A percentile compares a stretch with the other conserved stretches of the same genome.
phyloP scores from a whole-genome alignment of 2,797 vertebrate species.

The Chiroxiphia lanceolata region DNA sequence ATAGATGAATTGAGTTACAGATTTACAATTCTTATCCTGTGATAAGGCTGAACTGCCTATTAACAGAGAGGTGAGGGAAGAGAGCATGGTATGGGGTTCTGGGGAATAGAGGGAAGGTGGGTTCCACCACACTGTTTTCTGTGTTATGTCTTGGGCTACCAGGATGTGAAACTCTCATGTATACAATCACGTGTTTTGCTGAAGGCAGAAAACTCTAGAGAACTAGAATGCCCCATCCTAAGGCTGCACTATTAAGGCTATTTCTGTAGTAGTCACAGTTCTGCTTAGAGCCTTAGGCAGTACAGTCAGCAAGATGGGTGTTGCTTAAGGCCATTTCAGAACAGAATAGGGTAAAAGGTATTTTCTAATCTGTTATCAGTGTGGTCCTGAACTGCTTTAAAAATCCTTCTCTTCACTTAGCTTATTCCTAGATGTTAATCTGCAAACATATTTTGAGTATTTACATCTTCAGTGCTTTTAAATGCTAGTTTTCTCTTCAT shows the following conservation, averaged over 20 bases:
- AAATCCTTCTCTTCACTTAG: not conserved
- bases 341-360: not conserved
- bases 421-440: not conserved
- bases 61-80: not conserved
- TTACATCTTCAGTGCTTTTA: not conserved
- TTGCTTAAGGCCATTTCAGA: not conserved
- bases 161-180: not conserved
- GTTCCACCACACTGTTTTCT: not conserved
- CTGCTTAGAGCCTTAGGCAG: not conserved
- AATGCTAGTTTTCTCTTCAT: not conserved
- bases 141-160: not conserved
- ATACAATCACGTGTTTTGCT: not conserved
- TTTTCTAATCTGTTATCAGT: not conserved
- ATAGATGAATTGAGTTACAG: not conserved
- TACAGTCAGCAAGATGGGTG: not conserved
- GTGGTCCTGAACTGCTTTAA: not conserved
- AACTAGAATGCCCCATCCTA: not conserved
- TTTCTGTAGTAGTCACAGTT: not conserved
- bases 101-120: not conserved
- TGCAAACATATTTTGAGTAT: not conserved
- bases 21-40: not conserved
- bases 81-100: not conserved
- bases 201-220: not conserved
- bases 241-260: not conserved
- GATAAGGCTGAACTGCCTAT: fast-evolving